Base-by-base conservation (phyloP, 2,888 invertebrate genomes). In the Drosophila villosipedis region DNA sequence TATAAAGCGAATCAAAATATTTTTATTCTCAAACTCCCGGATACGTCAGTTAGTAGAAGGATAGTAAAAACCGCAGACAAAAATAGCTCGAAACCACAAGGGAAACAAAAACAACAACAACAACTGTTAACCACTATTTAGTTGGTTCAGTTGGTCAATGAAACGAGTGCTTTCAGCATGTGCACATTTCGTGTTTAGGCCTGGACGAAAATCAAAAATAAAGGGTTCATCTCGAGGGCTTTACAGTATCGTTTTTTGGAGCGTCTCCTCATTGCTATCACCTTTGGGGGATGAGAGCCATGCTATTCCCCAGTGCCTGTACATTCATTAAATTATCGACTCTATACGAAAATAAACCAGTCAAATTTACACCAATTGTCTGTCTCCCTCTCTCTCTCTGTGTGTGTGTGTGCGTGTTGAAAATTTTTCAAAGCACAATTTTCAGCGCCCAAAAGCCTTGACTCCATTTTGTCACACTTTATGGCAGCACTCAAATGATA, bases 301-400 rank as follows among this genome's bases (percentile, higher is more conserved):
- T 37, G 47, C 33, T 35, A 68, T 68, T 71, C 79, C 72, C 63
- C 66, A 69, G 52, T 62, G 54, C 33, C 37, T 52, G 70, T 73
- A 73, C 53, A 55, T 68, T 61, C 78, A 84, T 82, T 82, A 82
- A 80, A 73, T 75, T 82, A 87, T 84, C 77, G 84, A 89, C 78
- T 77, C 73, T 68, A 60, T 68, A 85, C 88, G 66, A 74, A 85
- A 85, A 90, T 89, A 89, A 81, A 72, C 74, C 55, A 69, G 57
- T 72, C 70, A 66, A 67, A 70, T 60, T 62, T 55, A 64, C 43
- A 52, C 53, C 59, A 31, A 22, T 47, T 37, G 47, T 16, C 19
- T 16, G 33, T 31, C 53, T 53, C 30, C 22, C 53, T 25, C 43
- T 49, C 9, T 50, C 31, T 30, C 47, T 25, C 37, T 54, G 35